A percentile compares a stretch with the other conserved stretches of the same genome.
Conservation (phyloP, 1,140 invertebrate species). For the Sitobion miscanthi region DNA sequence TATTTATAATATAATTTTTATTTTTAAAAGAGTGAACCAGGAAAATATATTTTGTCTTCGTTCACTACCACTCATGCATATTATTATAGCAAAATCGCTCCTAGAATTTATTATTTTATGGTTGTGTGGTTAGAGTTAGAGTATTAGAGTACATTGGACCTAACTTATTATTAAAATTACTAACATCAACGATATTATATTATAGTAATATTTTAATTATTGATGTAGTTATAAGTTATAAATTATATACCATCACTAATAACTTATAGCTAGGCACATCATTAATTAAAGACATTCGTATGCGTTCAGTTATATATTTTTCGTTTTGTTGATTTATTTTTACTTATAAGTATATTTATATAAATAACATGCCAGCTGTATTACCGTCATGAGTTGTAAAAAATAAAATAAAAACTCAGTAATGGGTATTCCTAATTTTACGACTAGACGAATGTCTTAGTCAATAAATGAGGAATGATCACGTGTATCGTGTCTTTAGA, state of each 20-base stretch:
- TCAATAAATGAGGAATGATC: neutral
- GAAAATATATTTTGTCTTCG: neutral
- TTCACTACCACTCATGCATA: neutral
- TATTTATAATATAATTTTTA: neutral
- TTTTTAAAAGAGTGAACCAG: neutral
- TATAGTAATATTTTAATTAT: neutral
- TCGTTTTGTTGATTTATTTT: no score
- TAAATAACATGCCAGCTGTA: no score
- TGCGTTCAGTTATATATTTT: no score
- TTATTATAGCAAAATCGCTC: neutral
- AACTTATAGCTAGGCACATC: neutral
- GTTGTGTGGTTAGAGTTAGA: neutral
- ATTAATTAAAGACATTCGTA: neutral
- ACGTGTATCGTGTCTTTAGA: neutral
- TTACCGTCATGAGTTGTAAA: no score
- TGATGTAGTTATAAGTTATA: neutral
- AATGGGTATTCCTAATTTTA: neutral
- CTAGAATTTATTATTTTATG: slow-evolving; percentile 10
- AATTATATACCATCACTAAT: neutral
- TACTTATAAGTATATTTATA: no score
- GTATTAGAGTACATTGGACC: neutral
- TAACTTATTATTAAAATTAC: neutral
- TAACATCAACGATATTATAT: neutral
- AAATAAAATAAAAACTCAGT: neutral
- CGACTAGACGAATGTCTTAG: neutral